phyloP scores from a whole-genome alignment of 2,888 invertebrate genomes.

The Pemphredon lugubris region DNA sequence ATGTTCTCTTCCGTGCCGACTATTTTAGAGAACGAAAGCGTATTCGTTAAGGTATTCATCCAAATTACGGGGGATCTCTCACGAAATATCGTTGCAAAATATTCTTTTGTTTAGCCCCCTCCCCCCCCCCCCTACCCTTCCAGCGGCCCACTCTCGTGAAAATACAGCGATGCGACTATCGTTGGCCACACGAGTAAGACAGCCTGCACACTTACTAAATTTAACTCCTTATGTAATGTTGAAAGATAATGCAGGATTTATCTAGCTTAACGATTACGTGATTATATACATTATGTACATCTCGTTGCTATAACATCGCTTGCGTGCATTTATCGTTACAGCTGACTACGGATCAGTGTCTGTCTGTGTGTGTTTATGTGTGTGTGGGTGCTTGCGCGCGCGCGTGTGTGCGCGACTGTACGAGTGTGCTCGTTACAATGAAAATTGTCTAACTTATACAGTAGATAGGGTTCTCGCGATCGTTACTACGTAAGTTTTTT shows the following conservation, averaged over 20 bases:
- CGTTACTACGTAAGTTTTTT: conserved; percentile 59
- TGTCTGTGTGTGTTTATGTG: conserved; percentile 36
- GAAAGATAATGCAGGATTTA: conserved; percentile 76
- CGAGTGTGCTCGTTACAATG: conserved; percentile 58
- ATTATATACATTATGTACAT: conserved; percentile 79
- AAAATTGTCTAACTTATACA: conserved; percentile 73
- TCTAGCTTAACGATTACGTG: conserved; percentile 74
- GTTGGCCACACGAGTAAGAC: conserved; percentile 74
- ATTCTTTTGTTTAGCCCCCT: conserved; percentile 45
- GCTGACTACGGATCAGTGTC: conserved; percentile 68
- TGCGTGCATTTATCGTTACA: conserved; percentile 69
- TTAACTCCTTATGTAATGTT: conserved; percentile 72
- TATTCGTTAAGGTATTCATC: conserved; percentile 17
- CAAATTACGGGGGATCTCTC: conserved; percentile 42
- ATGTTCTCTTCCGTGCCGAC: not conserved
- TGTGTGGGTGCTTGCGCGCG: no score
- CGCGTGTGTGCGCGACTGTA: no score
- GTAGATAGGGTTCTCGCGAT: conserved; percentile 65
- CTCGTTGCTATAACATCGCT: conserved; percentile 65
- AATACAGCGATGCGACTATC: conserved; percentile 66
- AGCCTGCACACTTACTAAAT: conserved; percentile 77
- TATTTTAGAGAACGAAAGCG: conserved; percentile 33
- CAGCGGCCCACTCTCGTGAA: conserved; percentile 7
- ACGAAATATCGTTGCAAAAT: conserved; percentile 52
- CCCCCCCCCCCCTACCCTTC: not conserved